phyloP scores from a whole-genome alignment of 2,888 invertebrate species.

The Phalera bucephala region DNA sequence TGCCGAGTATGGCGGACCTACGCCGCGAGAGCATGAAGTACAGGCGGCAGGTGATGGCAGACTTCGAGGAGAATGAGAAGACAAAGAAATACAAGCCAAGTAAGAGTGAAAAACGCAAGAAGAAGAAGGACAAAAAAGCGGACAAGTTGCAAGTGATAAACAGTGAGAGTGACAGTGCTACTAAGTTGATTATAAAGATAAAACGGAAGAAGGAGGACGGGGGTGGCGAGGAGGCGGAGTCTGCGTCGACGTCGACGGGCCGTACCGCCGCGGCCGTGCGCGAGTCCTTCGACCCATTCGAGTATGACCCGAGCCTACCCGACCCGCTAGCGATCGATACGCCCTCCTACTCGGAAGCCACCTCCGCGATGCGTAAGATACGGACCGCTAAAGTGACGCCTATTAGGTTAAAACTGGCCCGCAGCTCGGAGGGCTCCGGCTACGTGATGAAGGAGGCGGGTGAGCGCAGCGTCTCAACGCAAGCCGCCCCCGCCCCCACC shows the following conservation, averaged over 20 bases:
- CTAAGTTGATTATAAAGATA: conserved; percentile 91
- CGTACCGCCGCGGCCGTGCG: conserved; percentile 54
- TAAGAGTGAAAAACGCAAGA: conserved; percentile 71
- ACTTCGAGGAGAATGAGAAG: conserved; percentile 88
- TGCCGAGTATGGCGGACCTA: conserved; percentile 90
- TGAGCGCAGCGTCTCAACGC: conserved; percentile 40
- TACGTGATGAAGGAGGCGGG: conserved; percentile 82
- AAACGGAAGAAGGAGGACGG: conserved; percentile 78
- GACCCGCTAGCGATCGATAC: conserved; percentile 73
- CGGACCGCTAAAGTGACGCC: conserved; percentile 88
- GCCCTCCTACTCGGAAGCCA: conserved; percentile 62
- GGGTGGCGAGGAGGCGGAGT: conserved; percentile 38
- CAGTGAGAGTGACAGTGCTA: conserved; percentile 83
- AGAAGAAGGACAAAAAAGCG: conserved; percentile 81
- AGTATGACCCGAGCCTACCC: conserved; percentile 71
- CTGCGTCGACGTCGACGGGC: conserved; percentile 34
- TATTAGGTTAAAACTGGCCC: conserved; percentile 91
- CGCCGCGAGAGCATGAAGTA: conserved; percentile 94
- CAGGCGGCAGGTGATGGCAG: conserved; percentile 92
- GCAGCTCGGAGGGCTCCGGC: conserved; percentile 90
- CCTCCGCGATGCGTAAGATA: conserved; percentile 79
- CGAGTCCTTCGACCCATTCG: conserved; percentile 68
- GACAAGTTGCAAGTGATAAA: conserved; percentile 78
- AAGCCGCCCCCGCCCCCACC: conserved; percentile 27
- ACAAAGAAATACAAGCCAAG: conserved; percentile 68